Conservation (phyloP, 2,797 vertebrate genomes). For the Anguilla anguilla region DNA sequence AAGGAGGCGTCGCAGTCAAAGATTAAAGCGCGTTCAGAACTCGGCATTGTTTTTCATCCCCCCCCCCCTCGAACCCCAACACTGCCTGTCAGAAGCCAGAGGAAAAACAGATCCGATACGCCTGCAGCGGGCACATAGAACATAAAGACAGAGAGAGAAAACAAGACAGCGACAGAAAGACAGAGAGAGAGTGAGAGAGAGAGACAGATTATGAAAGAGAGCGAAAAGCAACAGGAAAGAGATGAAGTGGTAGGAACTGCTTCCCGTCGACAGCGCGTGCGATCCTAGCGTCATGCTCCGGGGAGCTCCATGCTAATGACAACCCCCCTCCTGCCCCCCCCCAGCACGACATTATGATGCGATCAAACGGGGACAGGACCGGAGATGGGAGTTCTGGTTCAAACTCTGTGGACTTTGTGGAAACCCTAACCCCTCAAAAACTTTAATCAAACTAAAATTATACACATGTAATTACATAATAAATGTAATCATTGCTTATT, state of each 20-base stretch:
- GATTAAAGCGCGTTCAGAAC: slow-evolving; percentile 74
- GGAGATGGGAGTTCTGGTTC: slow-evolving; percentile 9
- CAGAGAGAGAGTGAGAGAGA: slow-evolving; percentile 44
- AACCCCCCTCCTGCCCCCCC: slow-evolving; percentile 32
- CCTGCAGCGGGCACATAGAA: slow-evolving; percentile 43
- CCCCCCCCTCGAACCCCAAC: slow-evolving; percentile 36
- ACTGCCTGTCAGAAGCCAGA: slow-evolving; percentile 63
- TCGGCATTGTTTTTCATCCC: slow-evolving; percentile 66
- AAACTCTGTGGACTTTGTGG: not conserved
- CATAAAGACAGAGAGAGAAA: slow-evolving; percentile 46
- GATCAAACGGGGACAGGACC: slow-evolving; percentile 45
- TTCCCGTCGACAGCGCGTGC: slow-evolving; percentile 50
- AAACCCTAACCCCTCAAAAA: not conserved
- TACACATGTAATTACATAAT: not conserved
- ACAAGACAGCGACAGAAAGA: slow-evolving; percentile 48
- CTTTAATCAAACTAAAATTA: not conserved
- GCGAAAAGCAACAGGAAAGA: not conserved
- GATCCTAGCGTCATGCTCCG: slow-evolving; percentile 48
- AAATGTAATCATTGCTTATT: no score
- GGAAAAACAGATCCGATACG: slow-evolving; percentile 51
- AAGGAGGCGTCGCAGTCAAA: slow-evolving; percentile 70
- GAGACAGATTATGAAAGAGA: slow-evolving; percentile 37
- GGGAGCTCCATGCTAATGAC: slow-evolving; percentile 50
- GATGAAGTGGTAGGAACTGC: slow-evolving; percentile 42
- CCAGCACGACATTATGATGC: slow-evolving; percentile 30